These are phyloP conservation scores for Cybosia mesomella DNA, from an alignment of 2,888 invertebrate species.

Conservation along the genomic window DNA sequence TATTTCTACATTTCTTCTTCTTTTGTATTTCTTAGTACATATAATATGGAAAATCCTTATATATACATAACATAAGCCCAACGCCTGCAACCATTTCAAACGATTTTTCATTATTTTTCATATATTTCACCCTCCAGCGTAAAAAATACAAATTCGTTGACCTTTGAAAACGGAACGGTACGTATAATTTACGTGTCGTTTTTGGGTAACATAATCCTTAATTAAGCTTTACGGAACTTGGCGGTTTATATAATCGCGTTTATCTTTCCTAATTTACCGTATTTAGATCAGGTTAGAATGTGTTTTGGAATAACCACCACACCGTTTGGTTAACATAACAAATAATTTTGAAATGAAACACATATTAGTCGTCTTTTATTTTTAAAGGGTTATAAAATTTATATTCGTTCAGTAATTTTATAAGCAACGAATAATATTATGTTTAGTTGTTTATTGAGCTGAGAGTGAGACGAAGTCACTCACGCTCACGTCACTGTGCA, in stretches of 20 bases:
- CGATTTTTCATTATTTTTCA: conserved; percentile 6
- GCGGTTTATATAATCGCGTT: conserved; percentile 59
- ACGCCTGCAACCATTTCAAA: not conserved
- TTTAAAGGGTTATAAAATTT: conserved; percentile 18
- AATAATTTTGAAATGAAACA: conserved; percentile 41
- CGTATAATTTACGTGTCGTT: conserved; percentile 54
- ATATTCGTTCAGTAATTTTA: not conserved
- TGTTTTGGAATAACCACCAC: conserved; percentile 46
- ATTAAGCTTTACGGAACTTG: conserved; percentile 60
- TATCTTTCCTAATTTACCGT: conserved; percentile 63
- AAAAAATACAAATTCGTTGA: conserved; percentile 24
- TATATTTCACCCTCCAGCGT: conserved; percentile 13
- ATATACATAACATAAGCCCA: not conserved
- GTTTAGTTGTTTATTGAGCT: not conserved
- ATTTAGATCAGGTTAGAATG: conserved; percentile 57
- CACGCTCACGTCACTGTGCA: too few relatives aligned
- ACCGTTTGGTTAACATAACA: conserved; percentile 41
- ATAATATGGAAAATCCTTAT: too few relatives aligned
- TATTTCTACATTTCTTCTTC: too few relatives aligned
- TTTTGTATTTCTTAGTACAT: too few relatives aligned
- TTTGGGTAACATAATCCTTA: conserved; percentile 60
- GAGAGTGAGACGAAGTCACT: too few relatives aligned
- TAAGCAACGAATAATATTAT: not conserved
- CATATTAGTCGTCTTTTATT: conserved; percentile 21
- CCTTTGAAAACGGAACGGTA: conserved; percentile 46